These are phyloP conservation scores for Montipora sp. DNA, from an alignment of 64 coral and sea anemone species.

Conservation along the genomic window DNA sequence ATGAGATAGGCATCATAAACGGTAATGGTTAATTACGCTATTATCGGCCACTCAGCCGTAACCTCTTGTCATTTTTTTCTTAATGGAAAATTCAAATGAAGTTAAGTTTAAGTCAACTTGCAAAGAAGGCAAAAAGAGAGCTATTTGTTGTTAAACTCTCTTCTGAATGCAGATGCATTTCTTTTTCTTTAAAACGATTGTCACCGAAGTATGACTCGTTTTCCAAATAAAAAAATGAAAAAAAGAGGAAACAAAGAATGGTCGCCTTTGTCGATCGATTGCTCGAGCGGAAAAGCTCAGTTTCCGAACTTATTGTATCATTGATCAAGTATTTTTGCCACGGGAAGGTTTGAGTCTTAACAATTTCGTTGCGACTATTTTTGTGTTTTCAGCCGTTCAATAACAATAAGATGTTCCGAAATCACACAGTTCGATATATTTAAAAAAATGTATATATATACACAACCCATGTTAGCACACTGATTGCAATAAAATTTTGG, in stretches of 20 bases:
- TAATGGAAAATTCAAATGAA: constrained; percentile 62
- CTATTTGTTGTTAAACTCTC: no score
- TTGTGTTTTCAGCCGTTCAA: no score
- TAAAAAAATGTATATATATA: no score
- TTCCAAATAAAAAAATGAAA: not conserved
- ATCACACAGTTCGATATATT: no score
- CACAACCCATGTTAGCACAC: no score
- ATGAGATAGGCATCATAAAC: not conserved
- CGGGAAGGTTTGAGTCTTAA: not conserved
- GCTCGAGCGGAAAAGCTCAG: not conserved
- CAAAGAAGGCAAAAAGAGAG: not conserved
- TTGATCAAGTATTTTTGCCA: not conserved
- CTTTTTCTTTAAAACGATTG: not conserved
- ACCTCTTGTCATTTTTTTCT: constrained; percentile 16
- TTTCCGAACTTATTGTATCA: not conserved
- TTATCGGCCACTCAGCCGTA: not conserved
- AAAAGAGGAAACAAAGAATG: not conserved
- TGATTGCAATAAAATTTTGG: no score
- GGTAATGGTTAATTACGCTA: not conserved
- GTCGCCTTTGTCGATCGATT: not conserved
- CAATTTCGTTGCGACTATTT: no score
- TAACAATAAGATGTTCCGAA: no score
- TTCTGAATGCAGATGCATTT: not conserved
- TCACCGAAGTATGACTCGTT: not conserved
- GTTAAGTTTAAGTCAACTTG: not conserved